phyloP scores from a whole-genome alignment of 2,888 invertebrate genomes.

The Tinea semifulvella region DNA sequence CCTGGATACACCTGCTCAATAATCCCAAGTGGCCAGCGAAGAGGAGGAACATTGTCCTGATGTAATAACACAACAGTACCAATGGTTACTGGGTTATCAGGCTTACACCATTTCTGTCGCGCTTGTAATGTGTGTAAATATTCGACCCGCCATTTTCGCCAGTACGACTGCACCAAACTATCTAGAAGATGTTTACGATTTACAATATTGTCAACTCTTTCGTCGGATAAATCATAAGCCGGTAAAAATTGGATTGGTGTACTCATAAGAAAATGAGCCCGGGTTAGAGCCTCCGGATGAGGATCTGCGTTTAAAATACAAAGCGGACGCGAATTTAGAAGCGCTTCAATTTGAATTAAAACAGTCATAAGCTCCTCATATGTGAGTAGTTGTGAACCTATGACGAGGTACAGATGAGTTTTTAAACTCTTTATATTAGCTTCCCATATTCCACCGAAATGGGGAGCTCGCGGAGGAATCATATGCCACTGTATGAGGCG shows the following conservation, averaged over 20 bases:
- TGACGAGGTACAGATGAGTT: conserved; percentile 1
- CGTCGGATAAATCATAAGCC: too few relatives aligned
- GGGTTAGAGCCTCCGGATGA: neutral
- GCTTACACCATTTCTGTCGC: too few relatives aligned
- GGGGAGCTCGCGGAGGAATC: conserved; percentile 13
- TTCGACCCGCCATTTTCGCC: too few relatives aligned
- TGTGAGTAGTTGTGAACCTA: neutral
- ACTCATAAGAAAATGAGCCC: neutral
- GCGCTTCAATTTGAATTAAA: neutral
- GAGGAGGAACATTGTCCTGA: too few relatives aligned
- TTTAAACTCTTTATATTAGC: neutral
- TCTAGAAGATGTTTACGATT: too few relatives aligned
- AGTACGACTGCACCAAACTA: too few relatives aligned
- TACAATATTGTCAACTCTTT: conserved; percentile 19
- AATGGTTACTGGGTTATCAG: too few relatives aligned
- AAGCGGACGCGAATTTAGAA: neutral
- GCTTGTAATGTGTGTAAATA: too few relatives aligned
- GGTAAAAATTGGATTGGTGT: neutral
- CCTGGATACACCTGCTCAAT: too few relatives aligned
- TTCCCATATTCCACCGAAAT: conserved; percentile 17
- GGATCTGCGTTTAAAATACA: neutral
- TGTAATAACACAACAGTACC: too few relatives aligned
- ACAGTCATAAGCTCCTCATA: neutral
- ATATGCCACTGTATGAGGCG: neutral
- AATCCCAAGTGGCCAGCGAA: too few relatives aligned